phyloP scores from a whole-genome alignment of 2,113 vertebrate species.

The Actenoides hombroni region DNA sequence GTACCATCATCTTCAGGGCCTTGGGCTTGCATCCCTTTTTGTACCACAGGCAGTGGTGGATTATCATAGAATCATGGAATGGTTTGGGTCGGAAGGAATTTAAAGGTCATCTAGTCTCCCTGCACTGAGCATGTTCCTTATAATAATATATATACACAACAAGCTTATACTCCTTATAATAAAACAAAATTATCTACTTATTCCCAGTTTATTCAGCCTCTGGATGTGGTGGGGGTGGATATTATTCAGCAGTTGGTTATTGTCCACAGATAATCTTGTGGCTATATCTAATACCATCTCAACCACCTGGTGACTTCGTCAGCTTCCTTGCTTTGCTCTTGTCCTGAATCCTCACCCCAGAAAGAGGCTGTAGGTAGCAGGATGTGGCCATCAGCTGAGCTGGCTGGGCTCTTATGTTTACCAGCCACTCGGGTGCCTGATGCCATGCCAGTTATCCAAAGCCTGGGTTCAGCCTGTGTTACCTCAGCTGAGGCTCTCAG shows the following conservation, averaged over 20 bases:
- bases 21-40: neutral
- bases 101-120: too few species aligned
- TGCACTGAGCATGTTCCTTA: too few species aligned
- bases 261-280: neutral
- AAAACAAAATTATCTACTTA: neutral
- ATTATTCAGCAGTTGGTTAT: neutral
- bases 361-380: neutral
- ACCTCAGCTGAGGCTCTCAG: neutral
- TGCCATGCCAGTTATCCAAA: neutral
- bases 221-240: neutral
- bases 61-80: neutral
- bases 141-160: too few species aligned
- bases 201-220: neutral
- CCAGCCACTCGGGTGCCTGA: neutral
- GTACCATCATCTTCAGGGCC: too few species aligned
- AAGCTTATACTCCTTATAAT: neutral
- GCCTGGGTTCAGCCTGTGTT: neutral
- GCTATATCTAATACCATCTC: neutral
- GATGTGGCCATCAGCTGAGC: neutral
- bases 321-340: fast-evolving
- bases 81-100: too few species aligned
- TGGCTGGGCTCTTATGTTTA: neutral
- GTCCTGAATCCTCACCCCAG: neutral
- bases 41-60: neutral
- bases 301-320: neutral